Base-by-base conservation (phyloP, 1,140 invertebrate genomes). In the Drosophila truncata region DNA sequence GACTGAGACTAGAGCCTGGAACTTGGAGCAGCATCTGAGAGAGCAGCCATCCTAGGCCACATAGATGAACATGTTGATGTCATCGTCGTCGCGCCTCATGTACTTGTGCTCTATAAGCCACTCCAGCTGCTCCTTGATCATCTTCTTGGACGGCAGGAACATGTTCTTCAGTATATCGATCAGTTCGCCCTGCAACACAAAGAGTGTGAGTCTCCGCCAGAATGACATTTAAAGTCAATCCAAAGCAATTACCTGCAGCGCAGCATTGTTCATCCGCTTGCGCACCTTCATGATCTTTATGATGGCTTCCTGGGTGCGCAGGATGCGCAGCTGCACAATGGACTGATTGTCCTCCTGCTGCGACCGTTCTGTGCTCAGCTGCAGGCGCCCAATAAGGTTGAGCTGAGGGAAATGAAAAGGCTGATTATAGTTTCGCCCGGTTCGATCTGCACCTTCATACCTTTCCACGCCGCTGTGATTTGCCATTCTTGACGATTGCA, bases 21-120 rank as follows among this genome's bases (percentile, higher is more conserved):
- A 52, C 63, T 29, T 31, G 44, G 44, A 62, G 60, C 46, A 52
- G 41, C 6, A 23, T 42, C 55, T 49, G 46, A 16, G 16, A 33
- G 13, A 37, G 33, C 14, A 37, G 8, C 10, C 50, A 11, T 37
- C 14, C 78, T 95, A 99, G 93, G 98, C 98, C 96, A 99, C 97
- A 93, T 99, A 99, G 90, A 99, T 98, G 95, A 99, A 99, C 84
- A 97, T 97, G 94, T 99, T 99, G 90, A 99, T 99, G 93, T 99
- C 98, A 78, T 98, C 97, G 84, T 99, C 98, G 93, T 99, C 98
- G 75, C 99, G 95, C 66, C 95, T 94, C 96, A 99, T 99, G 93
- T 99, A 99, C 93, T 99, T 99, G 92, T 99, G 97, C 94, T 99
- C 99, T 80, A 99, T 99, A 11, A 99, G 95, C 98, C 98, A 99